phyloP scores from a whole-genome alignment of 2,113 vertebrate species.

The Capricornis sumatraensis region DNA sequence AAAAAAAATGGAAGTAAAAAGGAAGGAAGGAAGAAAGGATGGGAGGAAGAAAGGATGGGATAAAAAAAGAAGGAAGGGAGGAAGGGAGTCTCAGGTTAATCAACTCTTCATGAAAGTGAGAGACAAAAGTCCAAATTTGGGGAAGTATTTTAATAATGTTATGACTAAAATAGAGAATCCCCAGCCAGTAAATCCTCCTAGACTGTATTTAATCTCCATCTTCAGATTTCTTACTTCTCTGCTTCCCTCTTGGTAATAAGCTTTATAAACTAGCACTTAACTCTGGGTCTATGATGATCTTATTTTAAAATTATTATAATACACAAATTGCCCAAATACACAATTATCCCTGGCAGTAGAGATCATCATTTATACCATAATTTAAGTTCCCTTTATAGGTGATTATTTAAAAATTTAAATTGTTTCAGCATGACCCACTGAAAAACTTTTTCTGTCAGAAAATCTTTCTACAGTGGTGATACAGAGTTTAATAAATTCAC shows the following conservation, averaged over 20 bases:
- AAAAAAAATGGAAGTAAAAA: fast-evolving
- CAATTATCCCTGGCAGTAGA: neutral
- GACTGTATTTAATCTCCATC: neutral
- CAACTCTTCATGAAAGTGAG: neutral
- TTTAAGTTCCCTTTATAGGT: neutral
- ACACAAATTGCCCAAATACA: neutral
- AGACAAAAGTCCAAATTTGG: neutral
- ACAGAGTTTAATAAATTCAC: neutral
- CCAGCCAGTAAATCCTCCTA: neutral
- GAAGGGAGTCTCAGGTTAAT: no score
- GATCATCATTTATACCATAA: neutral
- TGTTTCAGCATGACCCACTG: neutral
- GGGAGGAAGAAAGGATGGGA: neutral
- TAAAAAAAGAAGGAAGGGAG: no score
- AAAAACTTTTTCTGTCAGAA: neutral
- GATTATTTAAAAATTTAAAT: neutral
- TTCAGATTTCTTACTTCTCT: neutral
- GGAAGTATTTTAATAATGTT: neutral
- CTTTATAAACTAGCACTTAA: neutral
- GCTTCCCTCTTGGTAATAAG: neutral
- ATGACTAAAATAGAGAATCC: neutral
- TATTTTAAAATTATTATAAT: neutral
- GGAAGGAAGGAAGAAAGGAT: neutral
- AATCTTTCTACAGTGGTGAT: neutral
- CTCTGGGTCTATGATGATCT: neutral